A percentile compares a stretch with the other conserved stretches of the same genome.
These are phyloP conservation scores for Xenotilapia caudafasciata DNA, from an alignment of 2,113 vertebrate species.

Conservation along the genomic window DNA sequence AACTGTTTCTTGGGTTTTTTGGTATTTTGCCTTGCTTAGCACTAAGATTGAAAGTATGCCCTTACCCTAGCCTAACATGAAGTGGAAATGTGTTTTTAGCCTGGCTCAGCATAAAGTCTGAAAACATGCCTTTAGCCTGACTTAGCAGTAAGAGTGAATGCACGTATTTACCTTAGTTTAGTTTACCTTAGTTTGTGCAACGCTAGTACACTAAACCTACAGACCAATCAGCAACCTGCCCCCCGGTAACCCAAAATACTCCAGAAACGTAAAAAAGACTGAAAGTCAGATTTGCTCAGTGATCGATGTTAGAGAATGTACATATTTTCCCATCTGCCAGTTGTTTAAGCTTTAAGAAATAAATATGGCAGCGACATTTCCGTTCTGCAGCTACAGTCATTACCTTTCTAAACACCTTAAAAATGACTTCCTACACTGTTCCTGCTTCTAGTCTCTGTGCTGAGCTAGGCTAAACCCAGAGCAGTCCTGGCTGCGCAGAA, in stretches of 20 bases:
- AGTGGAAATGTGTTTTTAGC: not conserved
- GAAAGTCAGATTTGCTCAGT: not conserved
- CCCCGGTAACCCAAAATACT: not conserved
- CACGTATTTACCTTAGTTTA: not conserved
- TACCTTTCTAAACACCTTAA: not conserved
- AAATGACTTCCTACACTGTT: not conserved
- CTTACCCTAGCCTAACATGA: not conserved
- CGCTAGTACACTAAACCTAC: not conserved
- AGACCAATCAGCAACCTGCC: not conserved
- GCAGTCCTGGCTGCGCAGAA: not conserved
- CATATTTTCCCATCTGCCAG: not conserved
- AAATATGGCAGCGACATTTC: not conserved
- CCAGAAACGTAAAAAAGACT: not conserved
- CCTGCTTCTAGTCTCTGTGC: not conserved
- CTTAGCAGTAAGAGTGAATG: not conserved
- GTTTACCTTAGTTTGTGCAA: not conserved
- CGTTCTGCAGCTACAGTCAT: not conserved
- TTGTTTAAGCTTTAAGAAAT: not conserved
- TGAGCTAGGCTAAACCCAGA: not conserved
- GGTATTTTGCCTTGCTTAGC: not conserved
- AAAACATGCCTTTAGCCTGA: not conserved
- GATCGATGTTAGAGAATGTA: not conserved
- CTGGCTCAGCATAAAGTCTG: not conserved
- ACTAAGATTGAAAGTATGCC: not conserved
- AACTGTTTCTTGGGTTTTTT: not conserved